phyloP scores from a whole-genome alignment of 2,797 vertebrate genomes.

The Phyllotis vaccarum region DNA sequence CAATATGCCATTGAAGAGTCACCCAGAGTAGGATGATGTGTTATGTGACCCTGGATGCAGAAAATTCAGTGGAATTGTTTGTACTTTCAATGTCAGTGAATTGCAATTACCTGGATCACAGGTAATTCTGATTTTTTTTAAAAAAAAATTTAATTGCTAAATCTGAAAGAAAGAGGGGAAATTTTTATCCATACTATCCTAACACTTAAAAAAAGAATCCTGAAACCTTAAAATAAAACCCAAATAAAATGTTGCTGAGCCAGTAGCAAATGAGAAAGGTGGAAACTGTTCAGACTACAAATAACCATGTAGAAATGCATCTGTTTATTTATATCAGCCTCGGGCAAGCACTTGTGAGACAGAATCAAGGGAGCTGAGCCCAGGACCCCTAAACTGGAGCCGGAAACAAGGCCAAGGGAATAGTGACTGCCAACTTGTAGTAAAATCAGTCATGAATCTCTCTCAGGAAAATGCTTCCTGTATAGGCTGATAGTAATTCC shows the following conservation, averaged over 20 bases:
- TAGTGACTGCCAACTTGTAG: not conserved
- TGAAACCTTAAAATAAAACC: not conserved
- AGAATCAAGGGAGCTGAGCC: not conserved
- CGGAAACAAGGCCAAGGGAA: not conserved
- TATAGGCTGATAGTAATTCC: not conserved
- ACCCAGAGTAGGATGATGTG: not conserved
- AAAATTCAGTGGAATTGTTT: constrained; percentile 28
- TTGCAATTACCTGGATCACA: not conserved
- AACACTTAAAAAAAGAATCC: not conserved
- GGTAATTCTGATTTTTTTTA: not conserved
- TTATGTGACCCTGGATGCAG: not conserved
- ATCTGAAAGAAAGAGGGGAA: not conserved
- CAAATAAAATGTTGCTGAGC: not conserved
- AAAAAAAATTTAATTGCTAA: no score
- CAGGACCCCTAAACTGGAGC: no score
- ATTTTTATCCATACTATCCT: no score
- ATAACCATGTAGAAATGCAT: not conserved
- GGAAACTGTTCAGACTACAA: not conserved
- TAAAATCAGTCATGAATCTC: not conserved
- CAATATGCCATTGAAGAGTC: not conserved
- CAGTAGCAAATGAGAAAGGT: not conserved
- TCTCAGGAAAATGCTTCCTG: not conserved
- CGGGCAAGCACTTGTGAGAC: not conserved
- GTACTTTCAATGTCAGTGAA: not conserved
- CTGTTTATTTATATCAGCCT: not conserved